Evolutionary conservation across 2,797 vertebrate species (phyloP).

Genomic region (Garrulus glandarius): DNA sequence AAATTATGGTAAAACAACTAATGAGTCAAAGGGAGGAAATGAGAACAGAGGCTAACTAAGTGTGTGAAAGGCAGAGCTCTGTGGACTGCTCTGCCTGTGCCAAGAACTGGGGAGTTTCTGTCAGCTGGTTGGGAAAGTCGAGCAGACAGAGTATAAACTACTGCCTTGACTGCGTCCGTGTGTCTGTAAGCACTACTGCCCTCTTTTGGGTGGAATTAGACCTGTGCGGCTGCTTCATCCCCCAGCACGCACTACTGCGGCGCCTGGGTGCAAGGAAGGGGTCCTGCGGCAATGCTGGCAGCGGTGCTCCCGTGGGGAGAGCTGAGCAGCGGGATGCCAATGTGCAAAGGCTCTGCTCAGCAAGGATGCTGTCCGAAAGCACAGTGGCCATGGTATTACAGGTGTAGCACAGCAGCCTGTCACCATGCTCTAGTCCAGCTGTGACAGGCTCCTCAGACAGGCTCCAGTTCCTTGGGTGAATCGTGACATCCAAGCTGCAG

Average conservation of each 20-base stretch:
- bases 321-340: not conserved
- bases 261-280: not conserved
- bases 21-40: slow-evolving; percentile 46
- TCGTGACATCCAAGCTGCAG: accelerated
- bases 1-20: slow-evolving; percentile 22
- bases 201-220: slow-evolving; percentile 56
- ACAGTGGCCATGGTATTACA: not conserved
- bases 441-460: not conserved
- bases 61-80: slow-evolving; percentile 25
- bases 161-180: not conserved
- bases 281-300: not conserved
- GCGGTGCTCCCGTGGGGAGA: not conserved
- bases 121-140: slow-evolving; percentile 29
- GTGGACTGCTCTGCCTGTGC: not conserved
- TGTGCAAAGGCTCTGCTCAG: not conserved
- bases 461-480: not conserved
- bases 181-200: slow-evolving; percentile 33
- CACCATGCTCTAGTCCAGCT: not conserved
- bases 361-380: not conserved
- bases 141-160: slow-evolving; percentile 13
- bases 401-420: not conserved
- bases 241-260: not conserved
- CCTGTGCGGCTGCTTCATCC: not conserved
- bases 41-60: slow-evolving; percentile 23
- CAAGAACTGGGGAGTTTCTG: slow-evolving; percentile 31